A percentile compares a stretch with the other conserved stretches of the same genome.
Conservation (phyloP, 2,888 invertebrate genomes). For the Andrena trimmerana region DNA sequence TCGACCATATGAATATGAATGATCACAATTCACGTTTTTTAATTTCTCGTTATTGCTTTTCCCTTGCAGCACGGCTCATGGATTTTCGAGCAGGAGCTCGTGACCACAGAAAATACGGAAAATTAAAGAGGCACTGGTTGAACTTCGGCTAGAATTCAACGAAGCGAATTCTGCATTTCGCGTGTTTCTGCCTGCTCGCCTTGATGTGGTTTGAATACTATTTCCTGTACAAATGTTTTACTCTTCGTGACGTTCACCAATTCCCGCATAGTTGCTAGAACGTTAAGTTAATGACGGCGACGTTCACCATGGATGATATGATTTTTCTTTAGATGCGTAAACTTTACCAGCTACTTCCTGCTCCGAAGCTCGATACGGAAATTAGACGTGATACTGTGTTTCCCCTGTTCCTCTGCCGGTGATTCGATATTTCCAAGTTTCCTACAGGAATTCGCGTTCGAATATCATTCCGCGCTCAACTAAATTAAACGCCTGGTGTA, state of each 20-base stretch:
- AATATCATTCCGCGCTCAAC: constrained; percentile 24
- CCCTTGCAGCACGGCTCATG: background rate
- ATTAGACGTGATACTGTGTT: too few species aligned
- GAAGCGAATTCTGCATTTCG: constrained; percentile 1
- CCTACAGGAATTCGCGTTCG: constrained; percentile 1
- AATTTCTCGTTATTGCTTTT: background rate
- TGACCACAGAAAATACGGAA: constrained; percentile 3
- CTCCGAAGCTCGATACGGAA: too few species aligned
- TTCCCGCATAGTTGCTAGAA: background rate
- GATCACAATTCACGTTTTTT: background rate
- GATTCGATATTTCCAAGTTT: constrained; percentile 1
- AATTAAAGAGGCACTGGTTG: constrained; percentile 3
- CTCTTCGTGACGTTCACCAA: background rate
- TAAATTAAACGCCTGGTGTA: constrained; percentile 22
- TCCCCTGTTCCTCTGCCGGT: background rate
- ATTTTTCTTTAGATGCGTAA: too few species aligned
- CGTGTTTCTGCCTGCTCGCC: background rate
- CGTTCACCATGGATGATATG: too few species aligned
- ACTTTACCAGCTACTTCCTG: too few species aligned
- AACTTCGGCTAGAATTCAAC: background rate
- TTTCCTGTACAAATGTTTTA: constrained; percentile 25
- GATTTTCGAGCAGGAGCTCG: too few species aligned
- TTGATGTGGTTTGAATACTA: constrained; percentile 15
- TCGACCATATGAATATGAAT: background rate
- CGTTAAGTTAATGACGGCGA: background rate